Evolutionary conservation across 2,797 vertebrate species (phyloP).

Genomic region (Loriculus beryllinus): DNA sequence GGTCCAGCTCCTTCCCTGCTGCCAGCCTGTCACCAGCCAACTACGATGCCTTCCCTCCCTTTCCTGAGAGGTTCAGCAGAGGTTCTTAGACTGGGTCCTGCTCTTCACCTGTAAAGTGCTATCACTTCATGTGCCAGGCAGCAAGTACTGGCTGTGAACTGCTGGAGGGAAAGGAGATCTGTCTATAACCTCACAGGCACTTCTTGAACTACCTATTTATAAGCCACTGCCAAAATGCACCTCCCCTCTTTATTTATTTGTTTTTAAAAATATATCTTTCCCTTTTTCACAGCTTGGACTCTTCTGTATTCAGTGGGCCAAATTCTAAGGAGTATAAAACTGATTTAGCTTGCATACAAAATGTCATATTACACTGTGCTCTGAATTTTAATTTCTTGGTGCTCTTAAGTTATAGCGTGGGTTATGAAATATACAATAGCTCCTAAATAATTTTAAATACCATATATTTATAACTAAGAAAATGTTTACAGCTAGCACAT

Average conservation of each 20-base stretch:
- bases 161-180: not conserved
- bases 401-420: not conserved
- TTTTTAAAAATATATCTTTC: not conserved
- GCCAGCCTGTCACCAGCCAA: not conserved
- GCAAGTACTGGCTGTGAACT: not conserved
- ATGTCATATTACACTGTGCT: not conserved
- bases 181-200: not conserved
- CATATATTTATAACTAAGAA: constrained; percentile 12
- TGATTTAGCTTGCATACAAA: not conserved
- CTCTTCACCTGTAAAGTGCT: not conserved
- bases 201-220: not conserved
- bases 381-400: constrained; percentile 30
- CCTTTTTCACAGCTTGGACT: constrained; percentile 24
- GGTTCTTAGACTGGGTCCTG: not conserved
- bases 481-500: constrained; percentile 26
- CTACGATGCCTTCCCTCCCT: not conserved
- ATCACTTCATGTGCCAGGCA: not conserved
- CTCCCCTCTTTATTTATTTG: accelerated
- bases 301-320: not conserved
- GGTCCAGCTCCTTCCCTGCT: not conserved
- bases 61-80: not conserved
- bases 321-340: constrained; percentile 24
- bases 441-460: constrained; percentile 53
- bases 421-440: constrained; percentile 6
- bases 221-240: not conserved